Conservation (phyloP, 2,888 invertebrate species). For the Allolobophora icterica region DNA sequence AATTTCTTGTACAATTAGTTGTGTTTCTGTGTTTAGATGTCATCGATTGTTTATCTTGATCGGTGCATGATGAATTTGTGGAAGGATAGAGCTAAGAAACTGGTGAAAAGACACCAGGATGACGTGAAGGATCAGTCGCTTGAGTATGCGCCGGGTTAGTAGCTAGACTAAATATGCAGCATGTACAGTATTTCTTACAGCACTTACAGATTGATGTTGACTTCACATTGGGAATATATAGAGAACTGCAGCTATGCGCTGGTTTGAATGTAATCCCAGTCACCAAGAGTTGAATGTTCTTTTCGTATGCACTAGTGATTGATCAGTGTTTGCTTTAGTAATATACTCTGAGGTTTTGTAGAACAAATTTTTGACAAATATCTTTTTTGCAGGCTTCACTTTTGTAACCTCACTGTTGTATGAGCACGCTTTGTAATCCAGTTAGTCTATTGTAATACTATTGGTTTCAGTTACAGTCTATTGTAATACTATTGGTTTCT, state of each 20-base stretch:
- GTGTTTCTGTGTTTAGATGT: slow-evolving; percentile 54
- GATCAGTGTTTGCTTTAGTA: neutral
- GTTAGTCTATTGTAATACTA: neutral
- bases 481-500: neutral
- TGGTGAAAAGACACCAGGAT: slow-evolving; percentile 81
- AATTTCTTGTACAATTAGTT: neutral
- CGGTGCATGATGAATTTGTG: slow-evolving; percentile 78
- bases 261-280: neutral
- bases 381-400: neutral
- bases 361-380: neutral
- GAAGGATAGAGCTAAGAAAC: slow-evolving; percentile 74
- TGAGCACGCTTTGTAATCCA: neutral
- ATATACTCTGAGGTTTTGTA: neutral
- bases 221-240: neutral
- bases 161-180: neutral
- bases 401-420: neutral
- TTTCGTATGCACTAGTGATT: neutral
- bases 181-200: neutral
- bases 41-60: slow-evolving; percentile 80
- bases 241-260: neutral
- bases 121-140: slow-evolving; percentile 93
- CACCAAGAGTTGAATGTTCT: neutral
- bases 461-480: neutral
- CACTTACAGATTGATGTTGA: neutral
- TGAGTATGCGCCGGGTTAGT: slow-evolving; percentile 76